A percentile compares a stretch with the other conserved stretches of the same genome.
Evolutionary conservation across 2,888 invertebrate species (phyloP).

Genomic region (Parnassius orleans): DNA sequence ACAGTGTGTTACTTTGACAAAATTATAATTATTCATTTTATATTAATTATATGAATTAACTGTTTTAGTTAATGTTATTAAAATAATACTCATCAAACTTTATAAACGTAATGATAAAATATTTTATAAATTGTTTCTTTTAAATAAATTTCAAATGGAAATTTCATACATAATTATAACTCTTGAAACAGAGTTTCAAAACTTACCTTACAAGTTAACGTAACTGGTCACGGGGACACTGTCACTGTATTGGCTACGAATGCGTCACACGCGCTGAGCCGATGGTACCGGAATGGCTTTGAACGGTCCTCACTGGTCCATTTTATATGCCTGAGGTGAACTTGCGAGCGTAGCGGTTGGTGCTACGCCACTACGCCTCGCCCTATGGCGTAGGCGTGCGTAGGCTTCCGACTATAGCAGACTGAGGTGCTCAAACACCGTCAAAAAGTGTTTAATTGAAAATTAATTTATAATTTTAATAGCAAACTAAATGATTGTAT

Average conservation of each 20-base stretch:
- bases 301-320: constrained; percentile 39
- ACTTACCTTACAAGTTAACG: constrained; percentile 64
- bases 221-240: constrained; percentile 47
- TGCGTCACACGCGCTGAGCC: constrained; percentile 57
- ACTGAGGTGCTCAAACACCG: constrained; percentile 31
- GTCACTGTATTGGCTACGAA: constrained; percentile 34
- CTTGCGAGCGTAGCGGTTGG: constrained; percentile 54
- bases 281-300: constrained; percentile 59
- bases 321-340: constrained; percentile 53
- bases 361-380: constrained; percentile 57
- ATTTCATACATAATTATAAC: background rate
- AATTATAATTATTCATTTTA: too few species aligned
- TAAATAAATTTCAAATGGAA: background rate
- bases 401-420: constrained; percentile 54
- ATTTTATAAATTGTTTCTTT: background rate
- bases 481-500: background rate
- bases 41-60: too few species aligned
- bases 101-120: too few species aligned
- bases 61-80: too few species aligned
- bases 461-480: background rate
- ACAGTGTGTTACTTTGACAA: too few species aligned
- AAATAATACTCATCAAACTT: too few species aligned
- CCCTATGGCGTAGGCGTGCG: constrained; percentile 73
- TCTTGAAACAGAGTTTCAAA: constrained; percentile 17
- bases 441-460: constrained; percentile 18